Percentiles rank a stretch among this genome's conserved stretches.
These are phyloP conservation scores for Myotis brandtii DNA, from an alignment of 2,113 vertebrate species.

Conservation along the genomic window DNA sequence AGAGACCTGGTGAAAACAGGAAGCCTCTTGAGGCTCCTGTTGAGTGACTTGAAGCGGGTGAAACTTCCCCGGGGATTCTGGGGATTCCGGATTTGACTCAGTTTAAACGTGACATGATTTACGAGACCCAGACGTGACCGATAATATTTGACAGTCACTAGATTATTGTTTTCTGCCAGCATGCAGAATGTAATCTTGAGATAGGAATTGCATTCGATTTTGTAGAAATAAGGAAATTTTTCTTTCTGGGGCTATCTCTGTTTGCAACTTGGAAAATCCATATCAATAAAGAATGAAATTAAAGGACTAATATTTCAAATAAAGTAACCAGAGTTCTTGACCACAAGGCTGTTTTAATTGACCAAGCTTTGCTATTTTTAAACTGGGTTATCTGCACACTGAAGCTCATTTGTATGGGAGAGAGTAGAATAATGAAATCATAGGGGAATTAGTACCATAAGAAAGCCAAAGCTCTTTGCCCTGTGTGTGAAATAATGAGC, in stretches of 20 bases:
- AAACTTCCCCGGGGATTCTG: not conserved
- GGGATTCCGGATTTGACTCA: conserved; percentile 15
- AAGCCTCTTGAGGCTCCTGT: fast-evolving
- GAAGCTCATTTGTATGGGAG: not conserved
- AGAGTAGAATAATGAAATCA: conserved; percentile 70
- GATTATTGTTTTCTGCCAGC: conserved; percentile 55
- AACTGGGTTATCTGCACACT: conserved; percentile 37
- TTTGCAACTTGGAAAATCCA: conserved; percentile 34
- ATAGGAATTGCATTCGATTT: conserved; percentile 36
- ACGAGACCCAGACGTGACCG: conserved; percentile 33
- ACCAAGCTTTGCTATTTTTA: conserved; percentile 52
- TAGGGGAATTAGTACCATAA: conserved; percentile 58
- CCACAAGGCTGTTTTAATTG: not conserved
- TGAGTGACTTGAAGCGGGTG: not conserved
- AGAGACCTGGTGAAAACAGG: not conserved
- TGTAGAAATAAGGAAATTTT: conserved; percentile 15
- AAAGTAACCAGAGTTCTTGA: conserved; percentile 57
- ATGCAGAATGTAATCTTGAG: conserved; percentile 40
- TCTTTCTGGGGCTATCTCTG: not conserved
- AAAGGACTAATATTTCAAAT: conserved; percentile 52
- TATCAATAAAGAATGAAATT: conserved; percentile 35
- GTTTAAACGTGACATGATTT: conserved; percentile 44
- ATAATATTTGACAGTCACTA: conserved; percentile 52
- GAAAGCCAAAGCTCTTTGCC: conserved; percentile 51
- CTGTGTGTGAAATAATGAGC: conserved; percentile 76